Conservation (phyloP, 2,888 invertebrate genomes). For the Drosophila conformis region DNA sequence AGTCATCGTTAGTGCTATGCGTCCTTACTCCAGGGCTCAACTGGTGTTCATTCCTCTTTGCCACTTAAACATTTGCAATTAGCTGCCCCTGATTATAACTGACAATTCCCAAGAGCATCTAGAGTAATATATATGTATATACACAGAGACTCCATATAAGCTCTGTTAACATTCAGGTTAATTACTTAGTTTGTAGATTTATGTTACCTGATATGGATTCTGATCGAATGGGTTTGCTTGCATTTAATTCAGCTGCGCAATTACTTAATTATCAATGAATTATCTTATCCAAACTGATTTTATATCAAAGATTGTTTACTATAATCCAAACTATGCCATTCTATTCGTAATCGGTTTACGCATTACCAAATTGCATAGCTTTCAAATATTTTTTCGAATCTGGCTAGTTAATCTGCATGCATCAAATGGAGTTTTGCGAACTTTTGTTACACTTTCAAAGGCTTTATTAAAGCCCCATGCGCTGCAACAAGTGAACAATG, state of each 20-base stretch:
- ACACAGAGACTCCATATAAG: background rate
- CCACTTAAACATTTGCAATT: slow-evolving; percentile 38
- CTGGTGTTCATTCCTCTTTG: slow-evolving; percentile 20
- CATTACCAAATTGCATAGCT: background rate
- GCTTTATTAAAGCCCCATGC: slow-evolving; percentile 24
- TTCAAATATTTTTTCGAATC: background rate
- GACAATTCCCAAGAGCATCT: background rate
- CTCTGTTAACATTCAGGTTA: background rate
- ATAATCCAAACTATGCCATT: background rate
- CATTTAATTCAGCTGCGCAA: background rate
- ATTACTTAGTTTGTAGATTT: background rate
- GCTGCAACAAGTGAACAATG: slow-evolving; percentile 33
- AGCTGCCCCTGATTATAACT: slow-evolving; percentile 26
- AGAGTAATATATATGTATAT: background rate
- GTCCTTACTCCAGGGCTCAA: slow-evolving; percentile 17
- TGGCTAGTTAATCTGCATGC: slow-evolving; percentile 14
- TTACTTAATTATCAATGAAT: background rate
- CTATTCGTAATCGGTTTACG: background rate
- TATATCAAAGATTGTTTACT: background rate
- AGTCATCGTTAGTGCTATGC: slow-evolving; percentile 16
- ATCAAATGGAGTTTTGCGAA: slow-evolving; percentile 11
- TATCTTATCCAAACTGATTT: no score
- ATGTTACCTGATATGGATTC: background rate
- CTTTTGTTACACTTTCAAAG: slow-evolving; percentile 10
- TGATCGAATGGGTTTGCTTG: background rate